Conservation (phyloP, 2,113 vertebrate species). For the Vulpes lagopus region DNA sequence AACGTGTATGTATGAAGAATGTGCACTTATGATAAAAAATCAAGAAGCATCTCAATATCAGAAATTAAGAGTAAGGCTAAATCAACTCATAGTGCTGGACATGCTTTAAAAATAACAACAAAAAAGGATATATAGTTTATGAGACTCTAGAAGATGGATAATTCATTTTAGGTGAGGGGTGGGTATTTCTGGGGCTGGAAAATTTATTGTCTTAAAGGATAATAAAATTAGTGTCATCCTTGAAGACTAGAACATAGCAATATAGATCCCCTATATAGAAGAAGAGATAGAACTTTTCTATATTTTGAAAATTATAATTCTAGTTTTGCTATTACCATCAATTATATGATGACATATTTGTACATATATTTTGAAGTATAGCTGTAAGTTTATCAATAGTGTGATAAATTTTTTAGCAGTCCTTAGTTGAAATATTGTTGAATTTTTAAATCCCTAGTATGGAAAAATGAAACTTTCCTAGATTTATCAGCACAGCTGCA, state of each 20-base stretch:
- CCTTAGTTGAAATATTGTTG: neutral
- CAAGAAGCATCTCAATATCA: neutral
- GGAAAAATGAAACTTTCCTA: neutral
- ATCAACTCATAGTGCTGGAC: neutral
- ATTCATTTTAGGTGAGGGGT: neutral
- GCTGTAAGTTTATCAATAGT: neutral
- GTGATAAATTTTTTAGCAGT: neutral
- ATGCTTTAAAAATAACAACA: neutral
- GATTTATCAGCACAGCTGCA: neutral
- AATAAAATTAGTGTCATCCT: neutral
- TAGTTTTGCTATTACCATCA: neutral
- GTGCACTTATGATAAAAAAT: neutral
- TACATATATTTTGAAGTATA: neutral
- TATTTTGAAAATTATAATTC: constrained; percentile 9
- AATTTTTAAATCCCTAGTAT: neutral
- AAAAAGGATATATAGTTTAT: neutral
- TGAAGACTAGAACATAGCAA: neutral
- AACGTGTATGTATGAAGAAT: neutral
- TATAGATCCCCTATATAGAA: neutral
- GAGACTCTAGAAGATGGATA: neutral
- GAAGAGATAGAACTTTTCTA: neutral
- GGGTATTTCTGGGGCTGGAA: neutral
- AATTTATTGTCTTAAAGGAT: neutral
- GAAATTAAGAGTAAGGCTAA: neutral
- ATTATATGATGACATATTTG: neutral